Evolutionary conservation across 2,113 vertebrate genomes (phyloP), one percentile per base, ranked within the genome.

Genomic region (Coregonus clupeaformis): DNA sequence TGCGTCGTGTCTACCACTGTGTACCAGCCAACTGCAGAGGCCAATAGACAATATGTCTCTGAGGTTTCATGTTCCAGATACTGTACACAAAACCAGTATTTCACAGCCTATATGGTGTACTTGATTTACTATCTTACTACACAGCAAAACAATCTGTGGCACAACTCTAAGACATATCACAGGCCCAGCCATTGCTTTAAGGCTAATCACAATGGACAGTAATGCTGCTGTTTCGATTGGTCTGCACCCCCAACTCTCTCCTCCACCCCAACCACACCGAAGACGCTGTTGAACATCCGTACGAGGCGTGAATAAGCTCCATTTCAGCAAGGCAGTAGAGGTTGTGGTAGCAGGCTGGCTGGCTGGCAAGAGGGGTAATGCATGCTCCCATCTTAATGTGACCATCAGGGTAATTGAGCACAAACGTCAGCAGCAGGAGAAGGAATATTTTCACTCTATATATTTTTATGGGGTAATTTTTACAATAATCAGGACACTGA

Each of bases 361-460:
- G 27, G 27, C n/a, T n/a, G n/a, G n/a, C n/a, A 74, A 72, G 74
- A 67, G 62, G 45, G 74, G 67, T 66, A 72, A 55, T 42, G 63
- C 60, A 16, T 27, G 52, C 69, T 62, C 16, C 24, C 24, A 3
- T 24, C 76, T 62, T 72, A 82, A 78, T 72, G 73, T 66, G 49
- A 76, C 72, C 72, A 78, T 82, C 74, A 75, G 69, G 49, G 63
- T 82, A 78, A 78, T 72, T 75, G 76, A 78, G 76, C 72, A 71
- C 69, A 78, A 82, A 72, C 69, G 59, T 71, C 73, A 72, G 73
- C 49, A 45, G 67, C 59, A n/a, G 72, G 47, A 14, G 52, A 70
- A 73, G 69, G 13, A 68, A 68, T 62, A 77, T 30, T 71, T 74
- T 52, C 67, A 66, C 69, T 76, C 45, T 80, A 64, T 63, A 69